Evolutionary conservation across 2,888 invertebrate genomes (phyloP), one percentile per base, ranked within the genome.

Genomic region (Philopedon plagiatum): DNA sequence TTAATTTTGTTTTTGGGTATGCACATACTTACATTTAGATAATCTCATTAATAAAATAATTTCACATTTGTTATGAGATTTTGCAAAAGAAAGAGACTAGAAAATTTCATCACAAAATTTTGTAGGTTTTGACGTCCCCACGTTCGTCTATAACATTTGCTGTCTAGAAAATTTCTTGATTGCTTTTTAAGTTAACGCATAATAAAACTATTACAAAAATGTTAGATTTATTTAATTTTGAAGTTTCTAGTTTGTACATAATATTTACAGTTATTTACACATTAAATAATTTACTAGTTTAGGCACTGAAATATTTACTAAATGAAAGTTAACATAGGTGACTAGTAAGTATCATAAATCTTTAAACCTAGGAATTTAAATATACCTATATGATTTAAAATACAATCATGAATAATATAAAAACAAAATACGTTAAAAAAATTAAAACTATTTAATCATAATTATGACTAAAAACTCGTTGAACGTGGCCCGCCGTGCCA

Each of bases 261-360:
- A 26, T 72, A 69, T 69, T 57, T 69, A 69, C 69, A 69, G 23
- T 60, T 71, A 65, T 71, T 41, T 68, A 74, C 66, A 70, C 13
- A 44, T 41, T 71, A 67, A 70, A 74, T 71, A 71, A 73, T 65
- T 73, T 65, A 71, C 71, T 68, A 71, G 66, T 74, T 74, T 74
- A 74, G 74, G 74, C 74, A 74, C 74, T 74, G 74, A 68, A 66
- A 71, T 63, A 68, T 62, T 63, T 54, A 49, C 64, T 68, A 64
- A 32, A 73, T 57, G 67, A 66, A 62, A 57, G 57, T 68, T 68
- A 73, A 73, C 68, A 68, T 7, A 57, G 34, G 67, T 72, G 73
- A 73, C 73, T 73, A 73, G 73, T 73, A 68, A 68, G 58, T 73
- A 73, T 72, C 54, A n/a, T 72, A 67, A 56, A 67, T 67, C 19